Evolutionary conservation across 2,797 vertebrate genomes (phyloP).

Genomic region (Pangasius djambal): DNA sequence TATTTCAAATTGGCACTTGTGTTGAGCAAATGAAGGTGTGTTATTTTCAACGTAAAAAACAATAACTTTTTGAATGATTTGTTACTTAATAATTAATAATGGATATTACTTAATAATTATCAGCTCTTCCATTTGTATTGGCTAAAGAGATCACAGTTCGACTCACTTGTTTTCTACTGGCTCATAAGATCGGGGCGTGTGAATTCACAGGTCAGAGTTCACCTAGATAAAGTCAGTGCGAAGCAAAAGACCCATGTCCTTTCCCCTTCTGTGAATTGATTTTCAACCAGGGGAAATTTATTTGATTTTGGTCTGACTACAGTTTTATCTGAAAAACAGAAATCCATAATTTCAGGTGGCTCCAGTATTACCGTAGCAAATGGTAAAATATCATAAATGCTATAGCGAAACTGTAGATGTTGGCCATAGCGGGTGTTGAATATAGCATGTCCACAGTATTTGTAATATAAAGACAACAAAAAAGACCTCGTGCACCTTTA

Average conservation of each 20-base stretch:
- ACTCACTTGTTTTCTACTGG: neutral
- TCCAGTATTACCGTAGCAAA: neutral
- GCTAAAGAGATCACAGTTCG: neutral
- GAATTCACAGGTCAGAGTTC: neutral
- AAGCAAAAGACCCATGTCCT: neutral
- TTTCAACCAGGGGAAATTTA: neutral
- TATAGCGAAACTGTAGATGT: neutral
- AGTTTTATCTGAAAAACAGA: neutral
- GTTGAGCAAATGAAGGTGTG: neutral
- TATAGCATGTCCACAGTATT: neutral
- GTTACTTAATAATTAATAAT: neutral
- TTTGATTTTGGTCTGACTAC: neutral
- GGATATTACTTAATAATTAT: neutral
- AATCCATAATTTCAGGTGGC: neutral
- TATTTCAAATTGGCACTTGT: neutral
- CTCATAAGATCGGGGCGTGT: neutral
- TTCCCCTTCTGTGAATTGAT: neutral
- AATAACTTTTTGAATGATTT: neutral
- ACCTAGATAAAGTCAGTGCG: neutral
- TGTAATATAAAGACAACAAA: neutral
- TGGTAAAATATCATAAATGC: neutral
- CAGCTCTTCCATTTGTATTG: neutral
- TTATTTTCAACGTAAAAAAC: neutral
- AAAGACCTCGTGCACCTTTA: neutral
- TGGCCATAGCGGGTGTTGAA: neutral